phyloP scores from a whole-genome alignment of 2,113 vertebrate genomes.

The Arizona elegans region DNA sequence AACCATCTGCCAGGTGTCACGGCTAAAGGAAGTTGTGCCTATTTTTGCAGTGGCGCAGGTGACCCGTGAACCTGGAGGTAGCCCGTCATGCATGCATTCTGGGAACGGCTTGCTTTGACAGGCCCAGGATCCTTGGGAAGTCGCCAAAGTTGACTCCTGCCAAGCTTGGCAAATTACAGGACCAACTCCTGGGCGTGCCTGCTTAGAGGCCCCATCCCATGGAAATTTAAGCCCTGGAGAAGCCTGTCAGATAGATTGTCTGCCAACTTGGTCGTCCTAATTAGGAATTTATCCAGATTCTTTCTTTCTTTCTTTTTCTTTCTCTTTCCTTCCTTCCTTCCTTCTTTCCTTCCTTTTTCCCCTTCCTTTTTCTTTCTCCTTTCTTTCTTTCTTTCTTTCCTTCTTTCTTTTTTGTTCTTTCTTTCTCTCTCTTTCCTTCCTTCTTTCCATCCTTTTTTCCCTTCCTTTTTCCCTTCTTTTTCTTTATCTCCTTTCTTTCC shows the following conservation, averaged over 20 bases:
- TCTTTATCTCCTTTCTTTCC: no score
- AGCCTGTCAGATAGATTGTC: background rate
- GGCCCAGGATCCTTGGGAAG: background rate
- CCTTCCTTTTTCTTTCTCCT: no score
- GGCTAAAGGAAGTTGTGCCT: background rate
- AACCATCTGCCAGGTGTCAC: background rate
- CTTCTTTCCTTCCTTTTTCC: rapidly evolving
- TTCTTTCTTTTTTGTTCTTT: no score
- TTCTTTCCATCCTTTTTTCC: no score
- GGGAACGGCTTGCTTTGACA: background rate
- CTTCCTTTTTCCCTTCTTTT: no score
- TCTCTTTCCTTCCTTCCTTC: no score
- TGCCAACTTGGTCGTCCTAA: background rate
- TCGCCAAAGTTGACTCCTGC: background rate
- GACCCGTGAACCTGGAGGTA: background rate
- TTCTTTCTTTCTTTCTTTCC: no score
- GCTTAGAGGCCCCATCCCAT: background rate
- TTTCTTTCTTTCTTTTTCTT: no score
- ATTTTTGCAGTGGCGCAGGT: background rate
- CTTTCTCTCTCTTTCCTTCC: no score
- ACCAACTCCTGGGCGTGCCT: background rate
- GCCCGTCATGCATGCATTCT: background rate
- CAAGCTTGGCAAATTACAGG: background rate
- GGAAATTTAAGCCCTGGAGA: background rate
- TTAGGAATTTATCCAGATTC: background rate